Evolutionary conservation across 2,113 vertebrate species (phyloP).

Genomic region (Blennius ocellaris): DNA sequence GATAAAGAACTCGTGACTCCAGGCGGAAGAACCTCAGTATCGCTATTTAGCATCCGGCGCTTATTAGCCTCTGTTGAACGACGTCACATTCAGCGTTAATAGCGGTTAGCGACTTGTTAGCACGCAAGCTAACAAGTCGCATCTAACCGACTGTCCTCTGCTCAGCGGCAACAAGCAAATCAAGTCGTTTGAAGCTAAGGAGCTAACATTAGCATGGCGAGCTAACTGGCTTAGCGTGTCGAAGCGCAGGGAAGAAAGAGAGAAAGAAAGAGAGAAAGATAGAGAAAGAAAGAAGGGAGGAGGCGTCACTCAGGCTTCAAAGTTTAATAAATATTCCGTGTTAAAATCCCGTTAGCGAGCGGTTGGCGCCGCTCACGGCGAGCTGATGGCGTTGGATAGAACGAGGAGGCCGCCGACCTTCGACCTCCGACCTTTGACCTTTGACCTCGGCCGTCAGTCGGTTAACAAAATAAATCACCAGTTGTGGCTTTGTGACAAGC

Average conservation of each 20-base stretch:
- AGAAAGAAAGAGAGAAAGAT: neutral
- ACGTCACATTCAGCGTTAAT: no score
- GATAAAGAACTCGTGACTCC: no score
- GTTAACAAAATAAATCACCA: conserved; percentile 4
- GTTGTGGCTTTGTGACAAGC: neutral
- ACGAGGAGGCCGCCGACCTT: neutral
- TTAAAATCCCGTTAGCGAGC: neutral
- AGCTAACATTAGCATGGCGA: neutral
- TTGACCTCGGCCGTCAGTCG: neutral
- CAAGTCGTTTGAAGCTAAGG: neutral
- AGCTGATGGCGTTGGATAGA: neutral
- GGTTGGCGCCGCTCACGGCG: neutral
- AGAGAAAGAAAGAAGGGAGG: neutral
- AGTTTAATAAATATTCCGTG: neutral
- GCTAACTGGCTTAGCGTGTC: no score
- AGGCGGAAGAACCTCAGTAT: no score
- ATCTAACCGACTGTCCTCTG: no score
- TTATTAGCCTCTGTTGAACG: no score
- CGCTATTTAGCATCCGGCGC: no score
- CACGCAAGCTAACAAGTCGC: no score
- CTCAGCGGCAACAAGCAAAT: no score
- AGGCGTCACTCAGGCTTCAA: neutral
- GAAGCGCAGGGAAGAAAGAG: neutral
- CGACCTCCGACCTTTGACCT: neutral
- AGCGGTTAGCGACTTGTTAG: no score